phyloP scores from a whole-genome alignment of 1,140 invertebrate species.

The Aphelenchoides avenae region DNA sequence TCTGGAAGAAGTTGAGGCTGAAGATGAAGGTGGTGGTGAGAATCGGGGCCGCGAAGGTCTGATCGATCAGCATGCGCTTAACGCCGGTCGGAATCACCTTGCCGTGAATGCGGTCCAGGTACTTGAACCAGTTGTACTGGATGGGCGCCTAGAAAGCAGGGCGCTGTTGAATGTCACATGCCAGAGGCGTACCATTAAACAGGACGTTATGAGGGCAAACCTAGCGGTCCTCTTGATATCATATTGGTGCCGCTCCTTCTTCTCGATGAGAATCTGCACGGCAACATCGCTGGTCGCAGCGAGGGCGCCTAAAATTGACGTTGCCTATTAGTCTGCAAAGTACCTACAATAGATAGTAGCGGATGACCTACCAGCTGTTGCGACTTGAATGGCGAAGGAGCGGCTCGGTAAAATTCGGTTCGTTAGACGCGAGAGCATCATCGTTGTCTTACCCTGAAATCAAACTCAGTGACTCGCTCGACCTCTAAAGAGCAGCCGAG shows the following conservation, averaged over 20 bases:
- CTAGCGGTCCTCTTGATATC: conserved; percentile 13
- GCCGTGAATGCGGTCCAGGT: conserved; percentile 11
- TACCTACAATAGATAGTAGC: conserved; percentile 7
- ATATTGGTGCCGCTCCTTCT: conserved; percentile 12
- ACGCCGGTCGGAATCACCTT: conserved; percentile 19
- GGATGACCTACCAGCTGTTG: conserved; percentile 2
- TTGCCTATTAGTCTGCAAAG: not conserved
- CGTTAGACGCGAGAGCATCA: no score
- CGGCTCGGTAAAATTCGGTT: not conserved
- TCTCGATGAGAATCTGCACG: conserved; percentile 31
- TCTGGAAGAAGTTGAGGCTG: conserved; percentile 27
- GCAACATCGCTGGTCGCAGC: conserved; percentile 26
- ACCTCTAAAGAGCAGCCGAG: no score
- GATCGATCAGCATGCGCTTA: conserved; percentile 26
- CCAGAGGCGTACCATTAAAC: conserved; percentile 18
- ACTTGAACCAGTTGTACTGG: conserved; percentile 38
- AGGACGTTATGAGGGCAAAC: conserved; percentile 29
- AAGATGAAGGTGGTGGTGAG: conserved; percentile 29
- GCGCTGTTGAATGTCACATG: not conserved
- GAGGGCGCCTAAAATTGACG: conserved; percentile 16
- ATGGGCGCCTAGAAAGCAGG: conserved; percentile 16
- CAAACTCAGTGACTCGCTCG: no score
- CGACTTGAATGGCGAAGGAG: not conserved
- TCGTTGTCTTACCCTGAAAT: no score
- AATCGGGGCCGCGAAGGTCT: conserved; percentile 23